Percentiles rank a stretch among this genome's conserved stretches.
These are phyloP conservation scores for Pampus argenteus DNA, from an alignment of 2,797 vertebrate genomes.

Conservation along the genomic window DNA sequence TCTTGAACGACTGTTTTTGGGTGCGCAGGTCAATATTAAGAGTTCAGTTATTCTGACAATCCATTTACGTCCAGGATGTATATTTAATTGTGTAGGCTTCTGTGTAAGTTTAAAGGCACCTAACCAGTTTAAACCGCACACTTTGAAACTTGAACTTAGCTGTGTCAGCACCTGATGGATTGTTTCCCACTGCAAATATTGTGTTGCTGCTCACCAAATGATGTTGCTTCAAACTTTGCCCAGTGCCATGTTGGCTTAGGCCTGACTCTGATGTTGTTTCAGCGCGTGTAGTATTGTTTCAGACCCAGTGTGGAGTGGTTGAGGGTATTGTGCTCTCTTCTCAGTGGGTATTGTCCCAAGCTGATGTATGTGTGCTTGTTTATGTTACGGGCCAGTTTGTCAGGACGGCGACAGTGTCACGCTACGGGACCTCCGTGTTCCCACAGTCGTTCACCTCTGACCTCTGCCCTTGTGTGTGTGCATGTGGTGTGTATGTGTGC, in stretches of 20 bases:
- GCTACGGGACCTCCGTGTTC: constrained; percentile 66
- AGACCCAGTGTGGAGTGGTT: constrained; percentile 52
- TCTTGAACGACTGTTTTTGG: background rate
- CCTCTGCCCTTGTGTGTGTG: constrained; percentile 53
- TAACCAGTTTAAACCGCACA: constrained; percentile 45
- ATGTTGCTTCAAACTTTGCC: constrained; percentile 61
- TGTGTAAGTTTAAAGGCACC: background rate
- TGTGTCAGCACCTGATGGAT: constrained; percentile 64
- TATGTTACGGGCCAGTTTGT: constrained; percentile 78
- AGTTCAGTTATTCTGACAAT: too few species aligned
- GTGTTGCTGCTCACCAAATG: constrained; percentile 42
- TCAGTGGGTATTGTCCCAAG: constrained; percentile 64
- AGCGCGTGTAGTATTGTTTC: constrained; percentile 78
- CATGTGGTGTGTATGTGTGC: constrained; percentile 35
- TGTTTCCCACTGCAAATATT: constrained; percentile 58
- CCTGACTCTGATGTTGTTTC: constrained; percentile 71
- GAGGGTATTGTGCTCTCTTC: constrained; percentile 70
- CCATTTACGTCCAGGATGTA: too few species aligned
- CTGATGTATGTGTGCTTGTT: constrained; percentile 73
- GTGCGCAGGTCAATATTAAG: background rate
- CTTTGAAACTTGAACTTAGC: constrained; percentile 56
- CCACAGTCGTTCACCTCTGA: constrained; percentile 79
- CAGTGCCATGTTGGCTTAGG: constrained; percentile 60
- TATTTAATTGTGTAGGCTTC: background rate
- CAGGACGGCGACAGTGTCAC: constrained; percentile 73